phyloP scores from a whole-genome alignment of 2,797 vertebrate genomes.

The Clarias pachynema region DNA sequence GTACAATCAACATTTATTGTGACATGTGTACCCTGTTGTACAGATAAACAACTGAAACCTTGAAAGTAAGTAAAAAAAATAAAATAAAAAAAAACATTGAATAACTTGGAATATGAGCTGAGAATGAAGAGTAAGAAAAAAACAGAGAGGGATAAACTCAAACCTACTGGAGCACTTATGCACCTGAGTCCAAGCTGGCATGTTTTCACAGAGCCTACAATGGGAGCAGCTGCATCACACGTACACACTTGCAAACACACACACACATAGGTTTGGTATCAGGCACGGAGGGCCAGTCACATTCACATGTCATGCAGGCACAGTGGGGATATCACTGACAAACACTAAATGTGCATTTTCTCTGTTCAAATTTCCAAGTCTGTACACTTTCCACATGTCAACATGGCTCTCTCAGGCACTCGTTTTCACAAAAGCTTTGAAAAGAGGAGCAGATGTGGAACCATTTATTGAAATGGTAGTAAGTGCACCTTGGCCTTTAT shows the following conservation, averaged over 20 bases:
- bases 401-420: conserved; percentile 75
- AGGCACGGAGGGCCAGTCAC: conserved; percentile 57
- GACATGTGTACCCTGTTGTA: neutral
- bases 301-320: conserved; percentile 68
- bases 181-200: conserved; percentile 68
- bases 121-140: conserved; percentile 31
- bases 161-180: conserved; percentile 66
- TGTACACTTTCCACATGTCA: conserved; percentile 70
- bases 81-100: no score
- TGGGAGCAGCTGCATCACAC: conserved; percentile 42
- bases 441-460: conserved; percentile 74
- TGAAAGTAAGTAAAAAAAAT: no score
- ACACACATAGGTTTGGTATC: conserved; percentile 20
- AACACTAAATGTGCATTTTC: conserved; percentile 58
- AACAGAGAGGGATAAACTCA: conserved; percentile 63
- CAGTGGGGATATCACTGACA: conserved; percentile 47
- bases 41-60: neutral
- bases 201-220: conserved; percentile 37
- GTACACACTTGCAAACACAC: conserved; percentile 4
- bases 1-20: neutral
- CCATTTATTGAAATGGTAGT: conserved; percentile 73
- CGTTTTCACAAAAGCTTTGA: conserved; percentile 68
- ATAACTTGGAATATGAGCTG: neutral
- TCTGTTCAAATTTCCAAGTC: conserved; percentile 59
- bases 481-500: conserved; percentile 39